These are phyloP conservation scores for Tetheella fluctuosa DNA, from an alignment of 2,888 invertebrate species.

Conservation along the genomic window DNA sequence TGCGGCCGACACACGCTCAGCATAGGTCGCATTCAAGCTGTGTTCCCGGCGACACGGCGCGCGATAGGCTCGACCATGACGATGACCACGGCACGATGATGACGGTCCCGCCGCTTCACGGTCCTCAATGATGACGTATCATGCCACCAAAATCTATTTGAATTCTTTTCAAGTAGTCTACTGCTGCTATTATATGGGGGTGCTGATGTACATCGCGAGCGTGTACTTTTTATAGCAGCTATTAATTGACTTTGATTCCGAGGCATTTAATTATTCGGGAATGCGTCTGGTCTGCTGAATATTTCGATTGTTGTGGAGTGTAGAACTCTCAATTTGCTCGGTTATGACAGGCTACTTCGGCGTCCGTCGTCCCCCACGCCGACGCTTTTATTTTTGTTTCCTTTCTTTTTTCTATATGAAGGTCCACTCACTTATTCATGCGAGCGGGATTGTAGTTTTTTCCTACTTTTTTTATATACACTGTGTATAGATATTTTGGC, in stretches of 20 bases:
- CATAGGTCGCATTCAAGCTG: slow-evolving; percentile 20
- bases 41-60: neutral
- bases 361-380: slow-evolving; percentile 43
- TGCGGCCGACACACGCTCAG: slow-evolving; percentile 9
- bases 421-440: slow-evolving; percentile 82
- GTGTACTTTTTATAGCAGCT: neutral
- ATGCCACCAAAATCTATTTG: neutral
- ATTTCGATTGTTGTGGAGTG: slow-evolving; percentile 6
- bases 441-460: slow-evolving; percentile 79
- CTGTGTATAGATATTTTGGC: slow-evolving; percentile 82
- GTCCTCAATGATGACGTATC: neutral
- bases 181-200: no score
- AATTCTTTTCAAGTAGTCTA: no score
- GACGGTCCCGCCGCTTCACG: neutral
- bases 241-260: neutral
- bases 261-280: neutral
- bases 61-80: neutral
- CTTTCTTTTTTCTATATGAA: slow-evolving; percentile 77
- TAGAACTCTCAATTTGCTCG: slow-evolving; percentile 25
- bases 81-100: neutral
- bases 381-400: slow-evolving; percentile 63
- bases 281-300: neutral
- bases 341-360: slow-evolving; percentile 22
- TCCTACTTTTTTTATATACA: slow-evolving; percentile 74
- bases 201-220: no score